Base-by-base conservation (phyloP, 2,888 invertebrate species). In the Plebejus argus region DNA sequence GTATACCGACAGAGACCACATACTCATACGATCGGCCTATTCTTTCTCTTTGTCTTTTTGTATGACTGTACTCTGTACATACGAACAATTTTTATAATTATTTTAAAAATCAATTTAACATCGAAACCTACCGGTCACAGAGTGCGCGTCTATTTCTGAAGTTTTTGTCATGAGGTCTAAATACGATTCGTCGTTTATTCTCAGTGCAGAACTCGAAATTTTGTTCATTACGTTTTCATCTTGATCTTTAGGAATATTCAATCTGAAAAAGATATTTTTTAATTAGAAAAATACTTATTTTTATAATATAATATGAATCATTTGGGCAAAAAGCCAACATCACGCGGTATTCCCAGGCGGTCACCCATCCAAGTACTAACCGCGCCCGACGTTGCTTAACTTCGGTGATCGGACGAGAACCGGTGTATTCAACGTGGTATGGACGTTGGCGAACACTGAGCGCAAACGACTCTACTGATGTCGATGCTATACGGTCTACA, bases 141-240 rank as follows among this genome's bases (percentile, higher is more conserved):
- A 89, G 70, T 89, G 83, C 0, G 89, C 82, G 6, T 90, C 91
- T 18, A 93, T 80, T 0, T 83, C 85, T 0, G 93, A 92, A 1
- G 90, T 89, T 79, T 91, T 89, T 0, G 91, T 89, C 0, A 93
- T 81, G 3, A 93, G 81, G 77, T 93, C 91, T 5, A 90, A 91
- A 72, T 92, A 93, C 82, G 91, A 92, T 74, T 94, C 91, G 75
- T 93, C 93, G 76, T 91, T 93, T 49, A 92, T 81, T 77, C 88
- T 91, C 58, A 88, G 87, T 33, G 92, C 82, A 76, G 91, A 89
- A 8, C 86, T 81, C 7, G 84, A 84, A 61, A 81, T 84, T 28
- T 82, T 83, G 20, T 82, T 83, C 12, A 76, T 76, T 0, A 77
- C 78, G 7, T 72, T 80, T n/a, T 88, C 87, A 10, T 89, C 89